Conservation (phyloP, 2,113 vertebrate species). For the Rhegmatorhina hoffmannsi region DNA sequence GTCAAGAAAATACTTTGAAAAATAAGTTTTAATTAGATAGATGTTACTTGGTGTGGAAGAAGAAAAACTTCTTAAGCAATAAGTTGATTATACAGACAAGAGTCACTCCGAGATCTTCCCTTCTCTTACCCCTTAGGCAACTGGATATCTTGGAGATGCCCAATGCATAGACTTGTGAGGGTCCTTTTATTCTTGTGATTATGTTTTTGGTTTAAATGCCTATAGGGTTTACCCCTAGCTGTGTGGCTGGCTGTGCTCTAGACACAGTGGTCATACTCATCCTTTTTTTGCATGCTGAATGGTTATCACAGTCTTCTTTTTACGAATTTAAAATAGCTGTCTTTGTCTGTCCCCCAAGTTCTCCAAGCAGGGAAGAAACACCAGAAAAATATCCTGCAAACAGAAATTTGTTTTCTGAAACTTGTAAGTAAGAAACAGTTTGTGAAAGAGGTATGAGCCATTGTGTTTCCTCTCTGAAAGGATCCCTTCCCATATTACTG, state of each 20-base stretch:
- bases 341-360: not conserved
- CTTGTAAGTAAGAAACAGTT: not conserved
- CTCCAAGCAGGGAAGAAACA: not conserved
- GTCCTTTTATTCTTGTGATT: not conserved
- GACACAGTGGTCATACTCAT: not conserved
- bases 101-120: not conserved
- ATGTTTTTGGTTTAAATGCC: not conserved
- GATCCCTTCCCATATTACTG: not conserved
- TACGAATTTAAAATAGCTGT: not conserved
- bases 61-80: not conserved
- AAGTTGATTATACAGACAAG: not conserved
- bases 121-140: not conserved
- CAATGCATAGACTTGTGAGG: not conserved
- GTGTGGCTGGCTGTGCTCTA: not conserved
- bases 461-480: not conserved
- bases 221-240: not conserved
- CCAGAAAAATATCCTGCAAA: not conserved
- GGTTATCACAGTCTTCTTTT: not conserved
- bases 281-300: not conserved
- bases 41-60: not conserved
- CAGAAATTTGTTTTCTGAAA: slow-evolving; percentile 9
- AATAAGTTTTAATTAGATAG: not conserved
- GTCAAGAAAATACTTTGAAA: not conserved
- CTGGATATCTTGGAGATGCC: not conserved
- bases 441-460: not conserved